Percentiles rank a stretch among this genome's conserved stretches.
These are phyloP conservation scores for Cranoglanis bouderius DNA, from an alignment of 2,113 vertebrate genomes.

Conservation along the genomic window DNA sequence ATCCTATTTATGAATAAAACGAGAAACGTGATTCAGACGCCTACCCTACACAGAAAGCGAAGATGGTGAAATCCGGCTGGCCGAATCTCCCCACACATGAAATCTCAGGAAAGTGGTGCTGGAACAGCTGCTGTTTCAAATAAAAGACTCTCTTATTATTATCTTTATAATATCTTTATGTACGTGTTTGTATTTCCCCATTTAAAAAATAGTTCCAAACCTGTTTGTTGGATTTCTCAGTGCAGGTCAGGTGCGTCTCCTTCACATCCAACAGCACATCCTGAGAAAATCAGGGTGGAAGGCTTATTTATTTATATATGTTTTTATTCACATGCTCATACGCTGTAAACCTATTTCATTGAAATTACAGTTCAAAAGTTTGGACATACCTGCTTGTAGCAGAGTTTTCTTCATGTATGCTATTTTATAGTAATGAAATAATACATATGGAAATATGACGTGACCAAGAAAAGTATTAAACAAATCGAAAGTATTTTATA, in stretches of 20 bases:
- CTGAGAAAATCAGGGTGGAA: constrained; percentile 50
- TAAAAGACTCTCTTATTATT: not conserved
- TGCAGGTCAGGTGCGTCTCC: constrained; percentile 79
- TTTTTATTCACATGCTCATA: not conserved
- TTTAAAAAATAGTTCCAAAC: constrained; percentile 59
- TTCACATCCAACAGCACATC: constrained; percentile 80
- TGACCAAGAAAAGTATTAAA: too few species aligned
- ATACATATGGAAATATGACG: not conserved
- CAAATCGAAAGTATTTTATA: too few species aligned
- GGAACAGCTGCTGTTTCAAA: constrained; percentile 71
- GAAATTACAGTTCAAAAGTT: not conserved
- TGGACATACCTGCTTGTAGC: not conserved
- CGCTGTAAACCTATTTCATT: not conserved
- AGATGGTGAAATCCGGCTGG: constrained; percentile 67
- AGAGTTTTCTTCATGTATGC: not conserved
- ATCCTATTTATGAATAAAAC: not conserved
- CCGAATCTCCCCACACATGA: constrained; percentile 78
- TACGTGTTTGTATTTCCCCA: not conserved
- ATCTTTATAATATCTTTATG: not conserved
- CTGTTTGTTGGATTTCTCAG: constrained; percentile 71
- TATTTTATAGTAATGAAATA: not conserved
- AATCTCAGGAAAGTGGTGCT: constrained; percentile 79
- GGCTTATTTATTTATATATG: not conserved
- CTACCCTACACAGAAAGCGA: constrained; percentile 81
- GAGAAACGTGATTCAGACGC: constrained; percentile 44